Base-by-base conservation (phyloP, 64 coral and sea anemone species). In the Platygyra sinensis region DNA sequence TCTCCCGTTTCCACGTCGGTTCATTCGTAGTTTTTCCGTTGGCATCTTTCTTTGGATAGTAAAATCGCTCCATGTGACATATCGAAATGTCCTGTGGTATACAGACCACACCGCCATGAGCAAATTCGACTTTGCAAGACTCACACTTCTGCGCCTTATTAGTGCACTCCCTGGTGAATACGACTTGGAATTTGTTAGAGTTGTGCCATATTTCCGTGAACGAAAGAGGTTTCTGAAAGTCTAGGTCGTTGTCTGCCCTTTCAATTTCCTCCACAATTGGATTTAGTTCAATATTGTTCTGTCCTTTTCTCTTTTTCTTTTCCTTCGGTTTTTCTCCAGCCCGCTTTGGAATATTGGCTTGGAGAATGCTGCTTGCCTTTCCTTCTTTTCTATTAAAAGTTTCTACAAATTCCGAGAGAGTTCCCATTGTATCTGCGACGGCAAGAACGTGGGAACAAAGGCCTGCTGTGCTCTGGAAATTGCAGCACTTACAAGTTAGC, bases 121-220 rank as follows among this genome's bases (percentile, higher is more conserved):
- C 82, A 83, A 95, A 90, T 57, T 91, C 83, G 12, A 91, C 93
- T 75, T 95, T 95, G 65, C 93, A 95, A 38, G 54, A 87, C 60
- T 77, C 81, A 17, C 89, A 95, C 62, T 87, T 87, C 0, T 87
- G 79, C 17, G 28, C 52, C 31, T 88, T 95, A 54, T 0, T 54
- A 3, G 61, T n/a, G 19, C 10, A 72, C 8, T 83, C 75, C 52
- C 86, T 91, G 18, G 83, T 95, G 55, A 95, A 95, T 6, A 61
- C 61, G 24, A 88, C 77, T 19, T 82, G 8, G 31, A 91, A 95
- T 9, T 72, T 25, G 80, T 95, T 88, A 28, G 67, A 25, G 76
- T 95, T 95, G 55, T 91, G 93, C 82, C 83, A 69, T 30, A 89
- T 90, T 77, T 90, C 88, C 29, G 87, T 76, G 46, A 94, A 94